Percentiles rank a stretch among this genome's conserved stretches.
Evolutionary conservation across 53 echinoderm and acorn worm species (phyloP).

Genomic region (Paracentrotus lividus): DNA sequence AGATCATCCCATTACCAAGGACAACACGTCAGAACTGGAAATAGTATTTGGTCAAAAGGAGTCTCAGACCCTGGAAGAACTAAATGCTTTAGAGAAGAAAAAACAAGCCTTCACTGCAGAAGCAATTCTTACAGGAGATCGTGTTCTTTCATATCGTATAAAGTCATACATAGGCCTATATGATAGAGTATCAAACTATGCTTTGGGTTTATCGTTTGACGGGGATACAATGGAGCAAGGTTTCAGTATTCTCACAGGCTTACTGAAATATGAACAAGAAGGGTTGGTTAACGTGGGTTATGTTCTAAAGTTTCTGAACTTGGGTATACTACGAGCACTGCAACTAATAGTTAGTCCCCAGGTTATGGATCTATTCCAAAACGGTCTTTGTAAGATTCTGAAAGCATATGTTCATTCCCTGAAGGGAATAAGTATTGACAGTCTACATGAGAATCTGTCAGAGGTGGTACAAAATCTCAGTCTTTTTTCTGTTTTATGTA

Average conservation of each 20-base stretch:
- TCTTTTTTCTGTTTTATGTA: background rate
- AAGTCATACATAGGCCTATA: background rate
- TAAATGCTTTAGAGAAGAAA: background rate
- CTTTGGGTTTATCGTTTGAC: background rate
- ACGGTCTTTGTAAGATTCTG: background rate
- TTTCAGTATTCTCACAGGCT: background rate
- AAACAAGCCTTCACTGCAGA: background rate
- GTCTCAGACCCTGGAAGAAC: background rate
- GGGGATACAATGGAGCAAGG: background rate
- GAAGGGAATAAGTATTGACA: too few relatives aligned
- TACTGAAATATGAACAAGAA: background rate
- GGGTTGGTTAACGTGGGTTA: background rate
- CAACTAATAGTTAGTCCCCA: background rate
- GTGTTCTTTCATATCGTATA: background rate
- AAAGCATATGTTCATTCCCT: background rate
- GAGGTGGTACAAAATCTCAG: background rate
- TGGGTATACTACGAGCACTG: background rate
- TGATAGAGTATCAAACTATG: background rate
- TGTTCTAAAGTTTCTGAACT: background rate
- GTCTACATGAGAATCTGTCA: background rate
- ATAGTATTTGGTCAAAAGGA: background rate
- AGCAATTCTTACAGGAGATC: conserved; percentile 3
- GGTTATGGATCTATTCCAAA: background rate
- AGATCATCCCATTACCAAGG: background rate
- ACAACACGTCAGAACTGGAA: background rate